These are phyloP conservation scores for Elaeidobius kamerunicus DNA, from an alignment of 2,888 invertebrate species.

Conservation along the genomic window DNA sequence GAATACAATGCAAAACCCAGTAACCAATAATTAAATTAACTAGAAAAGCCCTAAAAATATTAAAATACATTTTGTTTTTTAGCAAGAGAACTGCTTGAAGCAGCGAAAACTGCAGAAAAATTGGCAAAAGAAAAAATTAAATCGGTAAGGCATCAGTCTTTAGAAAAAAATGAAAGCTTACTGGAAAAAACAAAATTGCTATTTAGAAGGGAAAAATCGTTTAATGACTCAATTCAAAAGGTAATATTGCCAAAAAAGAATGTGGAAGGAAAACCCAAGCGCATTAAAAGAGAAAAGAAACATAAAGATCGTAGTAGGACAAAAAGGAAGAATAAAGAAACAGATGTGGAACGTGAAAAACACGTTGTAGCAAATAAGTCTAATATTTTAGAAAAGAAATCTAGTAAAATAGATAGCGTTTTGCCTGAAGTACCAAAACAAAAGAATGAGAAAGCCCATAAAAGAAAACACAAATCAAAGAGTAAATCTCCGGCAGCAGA, in stretches of 20 bases:
- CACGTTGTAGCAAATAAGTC: too few relatives aligned
- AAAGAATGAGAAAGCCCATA: constrained; percentile 3
- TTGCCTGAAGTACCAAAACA: neutral
- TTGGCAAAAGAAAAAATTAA: constrained; percentile 2
- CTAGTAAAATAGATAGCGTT: too few relatives aligned
- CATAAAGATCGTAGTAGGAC: neutral
- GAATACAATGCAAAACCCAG: constrained; percentile 4
- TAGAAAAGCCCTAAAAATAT: too few relatives aligned
- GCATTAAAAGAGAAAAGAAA: constrained; percentile 3
- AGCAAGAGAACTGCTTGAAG: too few relatives aligned
- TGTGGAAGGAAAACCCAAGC: too few relatives aligned
- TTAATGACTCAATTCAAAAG: constrained; percentile 18
- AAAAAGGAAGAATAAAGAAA: neutral
- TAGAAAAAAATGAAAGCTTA: constrained; percentile 15
- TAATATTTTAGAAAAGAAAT: too few relatives aligned
- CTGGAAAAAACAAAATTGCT: constrained; percentile 17
- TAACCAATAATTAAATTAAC: neutral
- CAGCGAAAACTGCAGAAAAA: constrained; percentile 3
- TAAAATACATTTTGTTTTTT: too few relatives aligned
- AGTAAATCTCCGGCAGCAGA: neutral
- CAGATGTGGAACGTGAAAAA: neutral
- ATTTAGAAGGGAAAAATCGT: constrained; percentile 26
- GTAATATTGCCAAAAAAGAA: too few relatives aligned
- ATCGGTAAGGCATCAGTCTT: constrained; percentile 13
- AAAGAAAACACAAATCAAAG: constrained; percentile 2